phyloP scores from a whole-genome alignment of 2,113 vertebrate genomes.

The Mungos mungo region DNA sequence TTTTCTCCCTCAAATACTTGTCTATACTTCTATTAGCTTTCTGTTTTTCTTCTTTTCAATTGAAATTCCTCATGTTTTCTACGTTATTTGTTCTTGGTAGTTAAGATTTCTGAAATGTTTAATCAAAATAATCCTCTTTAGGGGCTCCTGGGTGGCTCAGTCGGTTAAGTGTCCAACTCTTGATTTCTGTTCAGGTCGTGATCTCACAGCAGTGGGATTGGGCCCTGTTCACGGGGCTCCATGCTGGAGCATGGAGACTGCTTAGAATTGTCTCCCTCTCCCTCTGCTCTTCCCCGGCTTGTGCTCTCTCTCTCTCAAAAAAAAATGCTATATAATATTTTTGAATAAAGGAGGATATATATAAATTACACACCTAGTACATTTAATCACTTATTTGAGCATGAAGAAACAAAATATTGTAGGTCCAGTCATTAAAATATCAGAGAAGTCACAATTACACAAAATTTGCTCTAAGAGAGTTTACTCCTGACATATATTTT shows the following conservation, averaged over 20 bases:
- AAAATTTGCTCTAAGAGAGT: neutral
- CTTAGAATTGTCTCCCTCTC: no score
- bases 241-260: no score
- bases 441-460: neutral
- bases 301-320: no score
- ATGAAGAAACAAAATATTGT: neutral
- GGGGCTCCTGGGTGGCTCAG: no score
- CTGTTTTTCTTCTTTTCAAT: neutral
- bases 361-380: neutral
- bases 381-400: neutral
- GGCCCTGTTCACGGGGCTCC: no score
- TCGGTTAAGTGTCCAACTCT: no score
- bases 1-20: neutral
- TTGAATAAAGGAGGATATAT: neutral
- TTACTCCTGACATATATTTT: neutral
- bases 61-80: neutral
- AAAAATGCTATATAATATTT: neutral
- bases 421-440: neutral
- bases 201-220: no score
- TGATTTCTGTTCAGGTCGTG: no score
- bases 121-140: neutral
- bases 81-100: neutral
- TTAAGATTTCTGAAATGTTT: neutral
- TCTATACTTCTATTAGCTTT: neutral
- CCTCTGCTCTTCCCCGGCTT: no score